Base-by-base conservation (phyloP, 2,113 vertebrate genomes). In the Charina bottae region DNA sequence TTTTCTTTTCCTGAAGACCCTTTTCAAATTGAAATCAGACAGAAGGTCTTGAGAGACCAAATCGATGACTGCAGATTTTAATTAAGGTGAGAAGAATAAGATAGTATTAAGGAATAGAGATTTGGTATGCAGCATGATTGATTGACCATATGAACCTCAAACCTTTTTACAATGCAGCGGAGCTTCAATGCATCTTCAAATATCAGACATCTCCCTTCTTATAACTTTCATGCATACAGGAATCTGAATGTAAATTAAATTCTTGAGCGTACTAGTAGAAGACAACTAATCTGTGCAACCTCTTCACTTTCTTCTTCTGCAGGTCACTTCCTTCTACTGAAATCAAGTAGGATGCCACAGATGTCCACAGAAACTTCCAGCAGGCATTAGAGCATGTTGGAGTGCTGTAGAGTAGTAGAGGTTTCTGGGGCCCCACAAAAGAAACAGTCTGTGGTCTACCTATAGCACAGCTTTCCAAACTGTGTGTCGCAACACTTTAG, bases 21-120 rank as follows among this genome's bases (percentile, higher is more conserved):
- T 92, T 92, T 89, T 89, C 91, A 89, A 92, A 92, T 92, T 92
- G 87, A 92, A 92, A 92, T 92, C 87, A 92, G 91, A 89, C 91
- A 64, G 87, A 85, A 89, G 91, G 91, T 89, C 87, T 92, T 60
- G 49, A 68, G 91, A 92, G 91, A 55, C 87, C 87, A 89, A 92
- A 92, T 92, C 58, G n/a, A 92, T 92, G 87, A 59, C 87, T 89
- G 87, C 46, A 92, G 87, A 89, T 92, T 92, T 92, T 92, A 89
- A 92, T 92, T 92, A 92, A 92, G 91, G 91, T 85, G 91, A 59
- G 91, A 92, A 92, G 91, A 92, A 89, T 92, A 92, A 92, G 87
- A 56, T 64, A 62, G 91, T 64, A 92, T 92, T 92, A 92, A 89
- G 87, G 91, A 92, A 92, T 42, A 92, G 87, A 62, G 72, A 85